Percentiles rank a stretch among this genome's conserved stretches.
phyloP scores from a whole-genome alignment of 2,797 vertebrate genomes.

The Menidia menidia region DNA sequence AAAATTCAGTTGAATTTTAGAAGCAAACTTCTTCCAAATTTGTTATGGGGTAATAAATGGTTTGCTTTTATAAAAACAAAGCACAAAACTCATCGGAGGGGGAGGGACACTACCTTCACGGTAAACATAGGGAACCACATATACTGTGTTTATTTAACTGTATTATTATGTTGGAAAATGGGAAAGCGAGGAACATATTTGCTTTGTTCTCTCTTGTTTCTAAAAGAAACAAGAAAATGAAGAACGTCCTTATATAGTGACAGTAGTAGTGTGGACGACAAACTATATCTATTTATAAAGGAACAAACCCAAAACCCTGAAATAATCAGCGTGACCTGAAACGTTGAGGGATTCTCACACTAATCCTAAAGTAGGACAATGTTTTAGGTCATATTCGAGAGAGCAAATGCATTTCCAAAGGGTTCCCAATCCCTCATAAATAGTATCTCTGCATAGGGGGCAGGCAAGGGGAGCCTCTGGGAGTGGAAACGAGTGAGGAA shows the following conservation, averaged over 20 bases:
- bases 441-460: slow-evolving; percentile 1
- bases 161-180: no score
- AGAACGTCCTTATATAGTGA: background rate
- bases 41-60: background rate
- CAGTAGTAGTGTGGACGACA: background rate
- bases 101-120: background rate
- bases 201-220: background rate
- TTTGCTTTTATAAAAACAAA: background rate
- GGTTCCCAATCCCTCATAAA: background rate
- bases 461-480: background rate
- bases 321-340: background rate
- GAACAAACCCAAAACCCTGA: background rate
- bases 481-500: background rate
- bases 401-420: background rate
- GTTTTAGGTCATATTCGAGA: background rate
- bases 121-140: background rate
- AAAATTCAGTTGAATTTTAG: background rate
- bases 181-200: background rate
- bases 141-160: background rate
- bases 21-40: background rate
- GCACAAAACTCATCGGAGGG: background rate
- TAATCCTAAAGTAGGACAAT: background rate
- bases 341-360: background rate
- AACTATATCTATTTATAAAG: background rate
- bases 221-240: no score